Evolutionary conservation across 2,888 invertebrate genomes (phyloP), one percentile per base, ranked within the genome.

Genomic region (Pseudococcus longispinus): DNA sequence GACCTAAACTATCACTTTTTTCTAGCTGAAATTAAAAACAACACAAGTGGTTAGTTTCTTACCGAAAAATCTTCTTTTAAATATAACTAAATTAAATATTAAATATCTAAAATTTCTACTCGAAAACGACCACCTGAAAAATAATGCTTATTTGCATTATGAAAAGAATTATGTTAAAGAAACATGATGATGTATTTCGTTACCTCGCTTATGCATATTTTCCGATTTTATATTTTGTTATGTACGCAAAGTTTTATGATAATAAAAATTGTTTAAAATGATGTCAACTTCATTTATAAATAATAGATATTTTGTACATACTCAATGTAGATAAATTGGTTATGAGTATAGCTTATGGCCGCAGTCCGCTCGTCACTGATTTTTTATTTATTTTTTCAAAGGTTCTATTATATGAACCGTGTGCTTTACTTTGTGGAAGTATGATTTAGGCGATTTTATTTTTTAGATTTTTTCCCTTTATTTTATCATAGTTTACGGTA

Each of bases 191-290:
- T 37, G 37, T 70, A 70, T 70, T 44, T 23, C 46, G 85, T 85
- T 85, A 85, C 85, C 85, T 85, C 85, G 85, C 85, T 85, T 85
- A 32, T 32, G 85, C 85, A 60, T 85, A 20, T 85, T 65, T 80
- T 37, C 20, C 42, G 42, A 44, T 85, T 85, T 60, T 65, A 85
- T 83, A 83, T 42, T 55, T 84, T 60, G 37, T 84, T 55, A 55
- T 84, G 84, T 55, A 37, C 32, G 84, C 60, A 60, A 32, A 84
- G 29, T 84, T 84, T 60, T 84, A 29, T 60, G 32, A 37, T 20
- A 84, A 84, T 55, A 55, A 84, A 84, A 84, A 60, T 60, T 60
- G 26, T 60, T 80, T 70, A 70, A 70, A 60, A 60, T 23, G 13
- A 60, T 11, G 60, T 60, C 20, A 60, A 1, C 11, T 60, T 70